Evolutionary conservation across 2,113 vertebrate species (phyloP).

Genomic region (Nannospalax galili): DNA sequence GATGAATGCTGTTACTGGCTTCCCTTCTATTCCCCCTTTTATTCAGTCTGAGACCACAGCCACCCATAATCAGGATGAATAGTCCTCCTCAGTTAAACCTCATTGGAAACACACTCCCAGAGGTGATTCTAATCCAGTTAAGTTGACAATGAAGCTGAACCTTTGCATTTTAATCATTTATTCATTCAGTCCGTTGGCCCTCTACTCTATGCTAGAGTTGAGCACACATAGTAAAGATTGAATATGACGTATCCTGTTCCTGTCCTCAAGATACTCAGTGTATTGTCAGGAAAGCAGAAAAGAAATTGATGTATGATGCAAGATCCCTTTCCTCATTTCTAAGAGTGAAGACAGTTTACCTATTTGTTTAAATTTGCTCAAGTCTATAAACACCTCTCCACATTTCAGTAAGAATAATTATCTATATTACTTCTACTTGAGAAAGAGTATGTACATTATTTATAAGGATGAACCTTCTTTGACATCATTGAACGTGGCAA

Average conservation of each 20-base stretch:
- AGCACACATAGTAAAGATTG: neutral
- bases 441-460: neutral
- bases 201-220: neutral
- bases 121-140: neutral
- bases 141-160: neutral
- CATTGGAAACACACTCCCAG: neutral
- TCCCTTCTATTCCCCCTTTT: neutral
- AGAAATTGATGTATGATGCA: neutral
- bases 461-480: neutral
- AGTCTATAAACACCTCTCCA: neutral
- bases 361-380: neutral
- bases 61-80: neutral
- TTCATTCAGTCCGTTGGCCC: neutral
- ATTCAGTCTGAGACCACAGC: neutral
- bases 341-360: neutral
- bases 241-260: neutral
- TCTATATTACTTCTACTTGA: neutral
- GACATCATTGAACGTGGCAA: neutral
- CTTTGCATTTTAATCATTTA: neutral
- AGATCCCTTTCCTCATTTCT: neutral
- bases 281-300: neutral
- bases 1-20: neutral
- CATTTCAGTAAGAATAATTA: neutral
- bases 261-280: neutral
- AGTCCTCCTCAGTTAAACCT: neutral